phyloP scores from a whole-genome alignment of 2,113 vertebrate genomes.

The Leucosticte australis region DNA sequence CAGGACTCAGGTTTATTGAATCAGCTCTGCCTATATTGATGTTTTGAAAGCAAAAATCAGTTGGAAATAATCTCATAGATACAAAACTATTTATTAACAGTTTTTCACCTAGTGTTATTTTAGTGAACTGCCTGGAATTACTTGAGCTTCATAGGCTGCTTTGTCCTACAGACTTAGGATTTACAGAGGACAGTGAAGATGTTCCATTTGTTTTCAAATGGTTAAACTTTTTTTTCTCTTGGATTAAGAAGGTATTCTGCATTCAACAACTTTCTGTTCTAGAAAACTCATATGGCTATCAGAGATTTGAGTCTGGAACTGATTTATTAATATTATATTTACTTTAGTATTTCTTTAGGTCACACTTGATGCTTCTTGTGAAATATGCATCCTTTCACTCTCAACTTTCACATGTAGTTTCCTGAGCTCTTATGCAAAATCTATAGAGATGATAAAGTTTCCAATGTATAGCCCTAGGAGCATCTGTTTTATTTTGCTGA shows the following conservation, averaged over 20 bases:
- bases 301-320: background rate
- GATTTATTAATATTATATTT: background rate
- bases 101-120: background rate
- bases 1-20: conserved; percentile 61
- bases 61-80: conserved; percentile 49
- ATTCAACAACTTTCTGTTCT: background rate
- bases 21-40: conserved; percentile 52
- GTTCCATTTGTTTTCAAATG: fast-evolving
- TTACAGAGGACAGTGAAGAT: background rate
- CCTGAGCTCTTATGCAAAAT: conserved; percentile 38
- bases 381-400: background rate
- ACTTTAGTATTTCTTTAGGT: background rate
- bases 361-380: background rate
- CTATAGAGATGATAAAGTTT: conserved; percentile 25
- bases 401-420: conserved; percentile 31
- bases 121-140: background rate
- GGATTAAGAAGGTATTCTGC: background rate
- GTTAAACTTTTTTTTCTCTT: background rate
- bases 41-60: conserved; percentile 47
- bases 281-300: background rate
- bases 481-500: conserved; percentile 51
- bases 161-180: background rate
- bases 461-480: background rate
- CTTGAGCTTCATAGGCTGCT: background rate
- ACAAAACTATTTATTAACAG: background rate